phyloP scores from a whole-genome alignment of 1,140 invertebrate species.

The Achroia grisella region DNA sequence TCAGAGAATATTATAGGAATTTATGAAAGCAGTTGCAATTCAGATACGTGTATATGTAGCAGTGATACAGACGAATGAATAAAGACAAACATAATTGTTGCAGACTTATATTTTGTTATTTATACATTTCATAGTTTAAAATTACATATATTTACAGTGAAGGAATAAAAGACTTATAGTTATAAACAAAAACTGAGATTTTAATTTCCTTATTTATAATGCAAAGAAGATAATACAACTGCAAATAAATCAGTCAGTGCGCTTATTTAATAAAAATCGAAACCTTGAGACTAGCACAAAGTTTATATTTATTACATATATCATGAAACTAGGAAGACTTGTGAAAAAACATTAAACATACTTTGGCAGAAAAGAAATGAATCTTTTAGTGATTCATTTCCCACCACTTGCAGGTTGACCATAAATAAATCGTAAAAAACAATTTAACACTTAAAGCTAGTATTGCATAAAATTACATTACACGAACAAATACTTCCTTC shows the following conservation, averaged over 20 bases:
- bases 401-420: constrained; percentile 31
- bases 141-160: constrained; percentile 62
- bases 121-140: constrained; percentile 65
- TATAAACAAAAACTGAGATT: constrained; percentile 50
- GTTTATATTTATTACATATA: constrained; percentile 27
- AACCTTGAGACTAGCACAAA: constrained; percentile 43
- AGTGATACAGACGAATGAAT: constrained; percentile 9
- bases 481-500: constrained; percentile 43
- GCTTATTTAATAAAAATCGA: constrained; percentile 19
- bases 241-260: constrained; percentile 30
- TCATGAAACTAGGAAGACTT: constrained; percentile 46
- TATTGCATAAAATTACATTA: constrained; percentile 69
- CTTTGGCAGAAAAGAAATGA: constrained; percentile 59
- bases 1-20: constrained; percentile 4
- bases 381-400: constrained; percentile 12
- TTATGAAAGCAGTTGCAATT: constrained; percentile 1
- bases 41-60: not conserved
- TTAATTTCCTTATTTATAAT: constrained; percentile 9
- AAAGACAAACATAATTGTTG: constrained; percentile 15
- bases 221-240: constrained; percentile 29
- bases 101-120: constrained; percentile 63
- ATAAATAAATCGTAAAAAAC: constrained; percentile 69
- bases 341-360: constrained; percentile 36
- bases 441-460: constrained; percentile 73
- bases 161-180: constrained; percentile 47